Evolutionary conservation across 1,140 invertebrate genomes (phyloP), one percentile per base, ranked within the genome.

Genomic region (Linepithema humile): DNA sequence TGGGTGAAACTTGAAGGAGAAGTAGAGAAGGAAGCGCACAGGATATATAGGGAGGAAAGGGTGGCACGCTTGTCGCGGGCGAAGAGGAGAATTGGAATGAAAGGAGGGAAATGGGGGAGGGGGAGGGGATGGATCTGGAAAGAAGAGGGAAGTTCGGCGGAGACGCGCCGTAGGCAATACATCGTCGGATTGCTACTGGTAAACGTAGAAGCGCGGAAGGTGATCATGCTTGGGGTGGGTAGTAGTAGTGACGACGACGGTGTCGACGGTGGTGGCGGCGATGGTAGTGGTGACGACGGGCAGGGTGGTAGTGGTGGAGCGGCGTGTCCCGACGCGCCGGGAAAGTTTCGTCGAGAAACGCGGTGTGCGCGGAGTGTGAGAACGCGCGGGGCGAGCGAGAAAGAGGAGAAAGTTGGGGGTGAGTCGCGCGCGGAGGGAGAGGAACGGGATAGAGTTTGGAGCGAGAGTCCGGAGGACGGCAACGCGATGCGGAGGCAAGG

Each of bases 301-400:
- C 32, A 50, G 12, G 55, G 45, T 53, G 70, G 85, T 82, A 50
- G 64, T 88, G 40, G 78, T 86, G 83, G 43, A 57, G 83, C 80
- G 84, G 90, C 84, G 89, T 89, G 89, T 91, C 86, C 85, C 89
- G 85, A 90, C 88, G 90, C 90, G 90, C 90, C 90, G 92, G 89
- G 88, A 92, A 92, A 92, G 89, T 92, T 93, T 92, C 87, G 86
- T 83, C 89, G 84, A 91, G 85, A 75, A 89, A 74, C 82, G 70
- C 65, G 72, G 67, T n/a, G 87, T 67, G 89, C 55, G 87, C 85
- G 83, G 87, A 62, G 88, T 83, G 64, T 83, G 90, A 85, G 85
- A 88, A 84, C 86, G 80, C 48, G 85, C 82, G 45, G 32, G 43
- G 43, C 65, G 72, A 86, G 84, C 85, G 80, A 85, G 77, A 77